Evolutionary conservation across 2,888 invertebrate species (phyloP).

Genomic region (Clostera curtula): DNA sequence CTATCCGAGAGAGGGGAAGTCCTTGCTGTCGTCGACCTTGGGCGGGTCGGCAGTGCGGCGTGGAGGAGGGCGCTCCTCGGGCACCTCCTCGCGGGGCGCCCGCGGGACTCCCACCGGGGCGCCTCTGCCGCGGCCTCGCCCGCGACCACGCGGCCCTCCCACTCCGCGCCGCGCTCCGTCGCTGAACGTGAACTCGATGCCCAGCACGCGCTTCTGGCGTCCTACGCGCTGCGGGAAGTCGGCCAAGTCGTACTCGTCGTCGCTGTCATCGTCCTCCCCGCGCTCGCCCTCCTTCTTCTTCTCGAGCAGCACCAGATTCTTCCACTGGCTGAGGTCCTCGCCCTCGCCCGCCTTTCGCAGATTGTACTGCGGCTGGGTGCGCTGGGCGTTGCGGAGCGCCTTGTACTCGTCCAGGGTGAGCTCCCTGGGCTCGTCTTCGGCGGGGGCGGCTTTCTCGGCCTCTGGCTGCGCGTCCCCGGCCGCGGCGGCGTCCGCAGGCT

Average conservation of each 20-base stretch:
- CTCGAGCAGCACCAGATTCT: constrained; percentile 88
- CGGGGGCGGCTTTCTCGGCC: constrained; percentile 62
- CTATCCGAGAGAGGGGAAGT: constrained; percentile 95
- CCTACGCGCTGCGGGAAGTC: constrained; percentile 91
- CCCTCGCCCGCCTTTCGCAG: constrained; percentile 96
- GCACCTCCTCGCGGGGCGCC: constrained; percentile 45
- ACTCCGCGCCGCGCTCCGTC: constrained; percentile 85
- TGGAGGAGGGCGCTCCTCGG: constrained; percentile 50
- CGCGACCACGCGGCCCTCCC: constrained; percentile 77
- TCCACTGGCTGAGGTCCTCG: constrained; percentile 93
- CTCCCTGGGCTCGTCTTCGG: constrained; percentile 88
- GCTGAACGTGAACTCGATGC: constrained; percentile 91
- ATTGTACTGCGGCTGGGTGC: constrained; percentile 91
- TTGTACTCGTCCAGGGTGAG: constrained; percentile 97
- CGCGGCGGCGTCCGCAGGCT: constrained; percentile 56
- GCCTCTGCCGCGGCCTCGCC: constrained; percentile 63
- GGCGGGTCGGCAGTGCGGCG: constrained; percentile 75
- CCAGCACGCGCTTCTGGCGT: constrained; percentile 88
- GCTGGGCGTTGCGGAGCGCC: constrained; percentile 85
- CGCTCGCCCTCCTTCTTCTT: constrained; percentile 83
- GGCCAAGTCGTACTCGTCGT: constrained; percentile 83
- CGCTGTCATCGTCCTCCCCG: constrained; percentile 78
- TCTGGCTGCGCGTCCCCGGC: constrained; percentile 58
- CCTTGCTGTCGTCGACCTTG: constrained; percentile 96
- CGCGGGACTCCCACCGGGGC: constrained; percentile 45